phyloP scores from a whole-genome alignment of 1,140 invertebrate species.

The Octopus sinensis region DNA sequence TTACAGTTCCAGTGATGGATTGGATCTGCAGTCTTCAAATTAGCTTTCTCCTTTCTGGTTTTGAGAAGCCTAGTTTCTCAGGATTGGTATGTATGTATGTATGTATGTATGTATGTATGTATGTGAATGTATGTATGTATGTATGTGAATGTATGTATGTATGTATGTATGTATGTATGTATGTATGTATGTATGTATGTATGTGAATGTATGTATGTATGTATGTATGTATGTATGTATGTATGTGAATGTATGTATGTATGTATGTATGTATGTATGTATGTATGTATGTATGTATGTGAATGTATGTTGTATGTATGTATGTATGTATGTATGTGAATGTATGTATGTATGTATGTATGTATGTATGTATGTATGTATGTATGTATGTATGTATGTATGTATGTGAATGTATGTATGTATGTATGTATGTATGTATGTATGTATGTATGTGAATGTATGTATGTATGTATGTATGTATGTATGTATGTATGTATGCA shows the following conservation, averaged over 20 bases:
- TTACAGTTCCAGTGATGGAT: no score
- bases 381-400: not conserved
- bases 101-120: no score
- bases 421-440: constrained; percentile 6
- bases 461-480: constrained; percentile 22
- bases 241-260: not conserved
- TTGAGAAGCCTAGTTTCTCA: no score
- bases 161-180: not conserved
- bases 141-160: no score
- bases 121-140: no score
- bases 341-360: constrained; percentile 9
- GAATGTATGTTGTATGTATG: not conserved
- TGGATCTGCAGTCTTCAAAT: no score
- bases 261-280: not conserved
- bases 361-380: constrained; percentile 9
- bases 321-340: constrained; percentile 13
- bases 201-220: not conserved
- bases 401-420: not conserved
- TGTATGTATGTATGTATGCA: not conserved
- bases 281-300: constrained; percentile 4
- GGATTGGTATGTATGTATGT: no score
- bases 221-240: not conserved
- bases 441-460: constrained; percentile 15
- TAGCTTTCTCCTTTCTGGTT: no score
- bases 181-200: not conserved